Evolutionary conservation across 2,113 vertebrate genomes (phyloP), one percentile per base, ranked within the genome.

Genomic region (Ancistrus triradiatus): DNA sequence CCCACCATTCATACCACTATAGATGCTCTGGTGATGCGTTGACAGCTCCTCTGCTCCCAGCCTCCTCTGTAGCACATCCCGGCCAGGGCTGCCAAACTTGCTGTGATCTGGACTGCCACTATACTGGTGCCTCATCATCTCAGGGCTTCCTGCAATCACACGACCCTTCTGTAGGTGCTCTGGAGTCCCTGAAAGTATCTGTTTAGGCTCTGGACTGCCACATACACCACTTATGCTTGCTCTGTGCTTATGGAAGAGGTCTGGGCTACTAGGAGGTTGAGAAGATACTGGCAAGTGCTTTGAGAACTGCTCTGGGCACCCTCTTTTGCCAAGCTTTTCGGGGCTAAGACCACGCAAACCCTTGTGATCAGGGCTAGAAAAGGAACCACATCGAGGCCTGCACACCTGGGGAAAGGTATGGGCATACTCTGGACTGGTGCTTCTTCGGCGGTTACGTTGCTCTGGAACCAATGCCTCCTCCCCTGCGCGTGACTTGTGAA

Each of bases 1-100:
- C 85, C 86, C 84, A 91, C 87, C 88, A 59, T 89, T 87, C 91
- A 91, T 92, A 86, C 92, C 92, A 76, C 90, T 91, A 88, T 94
- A 94, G 78, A 93, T 84, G 74, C 80, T 88, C 69, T 90, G 85
- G 75, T 92, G 92, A 80, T 91, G 90, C 38, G 90, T 81, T 22
- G 85, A 77, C 47, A 77, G 37, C 21, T 94, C 90, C n/a, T 94
- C 93, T 14, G 86, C 89, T 2, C 79, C 81, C 65, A 85, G 81
- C 82, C 91, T 88, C 74, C 91, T 88, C 53, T 93, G 90, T 63
- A 81, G 87, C 59, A 87, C 86, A 55, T 95, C 93, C 69, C 91
- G 82, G 78, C 86, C 85, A 44, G 89, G 82, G 52, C 87, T 85
- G 0, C 84, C 63, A 53, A 62, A 92, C 76, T 94, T 95, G 78